Evolutionary conservation across 2,888 invertebrate species (phyloP), one percentile per base, ranked within the genome.

Genomic region (Sicus ferrugineus): DNA sequence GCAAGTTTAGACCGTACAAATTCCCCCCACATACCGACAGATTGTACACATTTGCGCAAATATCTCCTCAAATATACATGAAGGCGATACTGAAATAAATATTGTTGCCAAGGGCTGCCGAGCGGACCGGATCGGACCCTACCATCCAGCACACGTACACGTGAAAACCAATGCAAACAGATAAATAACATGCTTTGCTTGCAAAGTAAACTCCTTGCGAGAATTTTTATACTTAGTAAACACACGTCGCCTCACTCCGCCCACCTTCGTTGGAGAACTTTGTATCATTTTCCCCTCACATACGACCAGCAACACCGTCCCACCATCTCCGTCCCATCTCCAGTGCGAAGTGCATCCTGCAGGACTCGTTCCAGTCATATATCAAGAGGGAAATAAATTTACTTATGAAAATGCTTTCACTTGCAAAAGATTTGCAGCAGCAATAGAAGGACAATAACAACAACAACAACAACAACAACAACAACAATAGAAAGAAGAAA

Each of bases 371-470:
- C 62, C 26, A 54, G 23, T 65, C 65, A 48, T 65, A 65, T 54
- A 54, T 65, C 52, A 54, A 34, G 21, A 26, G 34, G 48, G 58
- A 67, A 59, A 67, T 67, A 67, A 67, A 67, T 67, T 67, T 48
- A 58, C 67, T 67, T 67, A 67, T 67, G 58, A 67, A 67, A 67
- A 67, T 67, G 59, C 59, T 67, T 67, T 67, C 67, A 67, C 58
- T 67, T 67, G 67, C 58, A 42, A 30, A 59, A 48, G 67, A 59
- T 59, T 58, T 59, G 58, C 48, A 59, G 65, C 38, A 14, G 42
- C 21, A 42, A n/a, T n/a, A 42, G 42, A 14, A 42, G 42, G 38
- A 38, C 11, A 38, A n/a, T n/a, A n/a, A n/a, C n/a, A n/a, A n/a
- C n/a, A 38, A 9, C 38, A 38, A 9, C 7, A 38, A 11, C 7